Percentiles rank a stretch among this genome's conserved stretches.
Evolutionary conservation across 2,888 invertebrate genomes (phyloP).

Genomic region (Tribolium freemani): DNA sequence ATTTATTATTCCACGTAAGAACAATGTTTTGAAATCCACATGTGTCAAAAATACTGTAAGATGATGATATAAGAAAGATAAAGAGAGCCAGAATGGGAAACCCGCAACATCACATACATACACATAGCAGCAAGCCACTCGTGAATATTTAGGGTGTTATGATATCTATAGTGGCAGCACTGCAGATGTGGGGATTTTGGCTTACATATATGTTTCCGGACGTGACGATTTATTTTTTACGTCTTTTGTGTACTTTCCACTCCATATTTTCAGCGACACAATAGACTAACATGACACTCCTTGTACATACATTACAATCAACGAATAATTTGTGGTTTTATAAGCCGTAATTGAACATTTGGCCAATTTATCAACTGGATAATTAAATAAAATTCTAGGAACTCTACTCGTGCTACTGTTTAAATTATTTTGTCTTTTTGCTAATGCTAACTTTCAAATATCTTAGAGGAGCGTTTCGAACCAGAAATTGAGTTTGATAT

Average conservation of each 20-base stretch:
- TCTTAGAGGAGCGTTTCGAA: too few species aligned
- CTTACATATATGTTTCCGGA: constrained; percentile 52
- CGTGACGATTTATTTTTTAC: constrained; percentile 57
- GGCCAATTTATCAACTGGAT: neutral
- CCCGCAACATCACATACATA: constrained; percentile 60
- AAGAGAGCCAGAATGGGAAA: constrained; percentile 58
- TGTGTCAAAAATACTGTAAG: constrained; percentile 59
- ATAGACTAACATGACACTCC: neutral
- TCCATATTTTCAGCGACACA: neutral
- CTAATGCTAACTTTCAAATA: too few species aligned
- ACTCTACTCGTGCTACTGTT: too few species aligned
- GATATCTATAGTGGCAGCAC: constrained; percentile 59
- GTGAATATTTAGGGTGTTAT: constrained; percentile 67
- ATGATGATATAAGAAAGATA: constrained; percentile 60
- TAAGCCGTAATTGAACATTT: too few species aligned
- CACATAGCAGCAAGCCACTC: constrained; percentile 62
- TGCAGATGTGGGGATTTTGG: constrained; percentile 58
- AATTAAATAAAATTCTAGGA: neutral
- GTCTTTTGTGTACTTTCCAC: constrained; percentile 8
- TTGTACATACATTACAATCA: neutral
- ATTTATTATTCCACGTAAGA: constrained; percentile 59
- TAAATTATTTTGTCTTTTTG: too few species aligned
- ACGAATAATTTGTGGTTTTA: neutral
- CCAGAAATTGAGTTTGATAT: neutral
- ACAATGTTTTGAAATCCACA: constrained; percentile 59